Conservation (phyloP, 2,797 vertebrate genomes). For the Sebastes matsubarae region DNA sequence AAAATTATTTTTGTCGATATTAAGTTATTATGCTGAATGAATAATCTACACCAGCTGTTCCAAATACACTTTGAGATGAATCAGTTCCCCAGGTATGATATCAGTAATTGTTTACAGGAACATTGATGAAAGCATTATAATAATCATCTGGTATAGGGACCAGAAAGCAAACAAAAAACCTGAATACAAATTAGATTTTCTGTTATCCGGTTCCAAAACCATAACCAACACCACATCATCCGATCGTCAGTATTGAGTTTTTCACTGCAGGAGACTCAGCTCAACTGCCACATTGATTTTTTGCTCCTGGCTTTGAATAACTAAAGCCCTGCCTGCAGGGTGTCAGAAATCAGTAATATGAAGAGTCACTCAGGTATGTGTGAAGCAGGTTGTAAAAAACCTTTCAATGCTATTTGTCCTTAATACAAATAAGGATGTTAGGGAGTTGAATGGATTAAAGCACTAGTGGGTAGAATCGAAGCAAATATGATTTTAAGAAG, state of each 20-base stretch:
- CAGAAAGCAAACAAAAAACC: slow-evolving; percentile 22
- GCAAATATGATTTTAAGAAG: no score
- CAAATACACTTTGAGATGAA: slow-evolving; percentile 33
- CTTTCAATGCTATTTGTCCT: background rate
- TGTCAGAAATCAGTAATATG: slow-evolving; percentile 30
- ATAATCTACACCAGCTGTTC: slow-evolving; percentile 44
- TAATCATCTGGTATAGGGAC: slow-evolving; percentile 33
- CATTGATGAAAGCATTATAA: slow-evolving; percentile 44
- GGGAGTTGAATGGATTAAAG: slow-evolving; percentile 5
- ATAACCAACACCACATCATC: slow-evolving; percentile 49
- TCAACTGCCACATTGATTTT: slow-evolving; percentile 32
- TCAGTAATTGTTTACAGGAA: slow-evolving; percentile 53
- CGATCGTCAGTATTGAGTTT: slow-evolving; percentile 12
- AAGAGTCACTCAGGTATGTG: background rate
- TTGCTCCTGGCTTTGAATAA: slow-evolving; percentile 22
- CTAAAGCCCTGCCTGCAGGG: background rate
- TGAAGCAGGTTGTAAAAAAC: background rate
- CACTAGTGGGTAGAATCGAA: no score
- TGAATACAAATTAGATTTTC: slow-evolving; percentile 19
- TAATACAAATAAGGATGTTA: slow-evolving; percentile 5
- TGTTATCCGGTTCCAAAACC: slow-evolving; percentile 53
- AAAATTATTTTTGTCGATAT: slow-evolving; percentile 10
- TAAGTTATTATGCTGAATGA: slow-evolving; percentile 19
- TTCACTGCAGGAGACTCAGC: slow-evolving; percentile 32
- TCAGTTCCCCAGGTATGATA: slow-evolving; percentile 49